Base-by-base conservation (phyloP, 2,113 vertebrate species). In the Pyrgilauda ruficollis region DNA sequence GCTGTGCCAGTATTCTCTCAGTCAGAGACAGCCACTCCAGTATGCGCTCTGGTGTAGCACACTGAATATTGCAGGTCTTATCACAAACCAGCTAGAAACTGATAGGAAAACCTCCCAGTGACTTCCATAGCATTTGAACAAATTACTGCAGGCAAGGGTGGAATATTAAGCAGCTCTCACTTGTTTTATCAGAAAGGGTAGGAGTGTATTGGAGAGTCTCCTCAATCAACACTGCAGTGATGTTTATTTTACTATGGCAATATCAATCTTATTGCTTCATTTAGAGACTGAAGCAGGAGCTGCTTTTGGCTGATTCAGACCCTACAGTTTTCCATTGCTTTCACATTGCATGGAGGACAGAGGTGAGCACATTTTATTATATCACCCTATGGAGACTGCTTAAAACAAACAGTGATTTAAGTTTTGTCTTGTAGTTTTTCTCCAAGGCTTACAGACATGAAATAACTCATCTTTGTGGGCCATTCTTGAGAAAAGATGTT, bases 401-500 rank as follows among this genome's bases (percentile, higher is more conserved):
- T 94, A 88, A 90, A 91, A 87, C 58, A 87, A 79, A 72, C 24
- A 64, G 47, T 24, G 70, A 66, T 82, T 80, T 75, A 64, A 82
- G 50, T 76, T 96, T 94, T 93, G 28, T 94, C 79, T 92, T 84
- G 53, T 81, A 90, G 72, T 93, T 94, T 96, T 97, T 96, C 93
- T 96, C 47, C 47, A 33, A 73, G 79, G 44, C 55, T 96, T 92
- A 89, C 58, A 84, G 84, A 94, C 39, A 94, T 16, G 26, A 96
- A 95, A 92, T 66, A 95, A 77, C 49, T 73, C 58, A 93, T 84
- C 72, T 75, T 86, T 94, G 83, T 62, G 77, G 81, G 66, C 41
- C n/a, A 74, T 77, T 81, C 72, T 87, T 24, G 7, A 83, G 80
- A 96, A 96, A 93, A 79, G 63, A 64, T 28, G 7, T 90, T 43